Conservation (phyloP, 2,113 vertebrate species). For the Myocastor coypus region DNA sequence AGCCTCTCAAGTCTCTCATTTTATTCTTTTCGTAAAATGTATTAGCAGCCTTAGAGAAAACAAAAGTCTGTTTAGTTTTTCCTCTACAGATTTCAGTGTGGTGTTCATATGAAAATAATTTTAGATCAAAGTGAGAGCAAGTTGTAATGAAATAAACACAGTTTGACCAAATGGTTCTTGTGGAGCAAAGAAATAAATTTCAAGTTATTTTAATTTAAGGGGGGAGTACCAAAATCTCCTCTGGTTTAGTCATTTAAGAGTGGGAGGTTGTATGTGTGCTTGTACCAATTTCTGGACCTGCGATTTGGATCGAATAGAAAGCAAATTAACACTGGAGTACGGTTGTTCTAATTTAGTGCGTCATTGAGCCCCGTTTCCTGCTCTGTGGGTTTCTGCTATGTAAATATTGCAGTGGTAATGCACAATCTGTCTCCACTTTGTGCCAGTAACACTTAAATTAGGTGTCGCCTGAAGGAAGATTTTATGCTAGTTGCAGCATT, state of each 20-base stretch:
- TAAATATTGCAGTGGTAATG: slow-evolving; percentile 94
- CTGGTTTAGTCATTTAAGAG: slow-evolving; percentile 82
- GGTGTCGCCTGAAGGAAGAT: slow-evolving; percentile 96
- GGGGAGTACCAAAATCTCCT: slow-evolving; percentile 61
- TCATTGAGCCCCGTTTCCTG: slow-evolving; percentile 97
- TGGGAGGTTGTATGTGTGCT: slow-evolving; percentile 83
- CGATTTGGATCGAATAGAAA: slow-evolving; percentile 88
- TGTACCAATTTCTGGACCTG: slow-evolving; percentile 88
- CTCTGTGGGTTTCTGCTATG: slow-evolving; percentile 97
- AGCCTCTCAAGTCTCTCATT: background rate
- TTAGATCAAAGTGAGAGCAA: slow-evolving; percentile 78
- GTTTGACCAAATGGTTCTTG: slow-evolving; percentile 75
- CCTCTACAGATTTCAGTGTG: background rate
- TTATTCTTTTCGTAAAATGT: slow-evolving; percentile 60
- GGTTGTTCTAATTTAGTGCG: slow-evolving; percentile 99
- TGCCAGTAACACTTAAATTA: slow-evolving; percentile 97
- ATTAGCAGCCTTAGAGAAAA: slow-evolving; percentile 53
- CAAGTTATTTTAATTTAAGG: slow-evolving; percentile 65
- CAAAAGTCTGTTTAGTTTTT: slow-evolving; percentile 63
- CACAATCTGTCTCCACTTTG: slow-evolving; percentile 97
- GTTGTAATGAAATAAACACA: slow-evolving; percentile 73
- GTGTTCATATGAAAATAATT: slow-evolving; percentile 78
- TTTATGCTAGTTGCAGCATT: slow-evolving; percentile 92
- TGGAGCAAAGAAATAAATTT: slow-evolving; percentile 76
- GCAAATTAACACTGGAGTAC: slow-evolving; percentile 96